phyloP scores from a whole-genome alignment of 2,888 invertebrate species.

The Tridacna crocea region DNA sequence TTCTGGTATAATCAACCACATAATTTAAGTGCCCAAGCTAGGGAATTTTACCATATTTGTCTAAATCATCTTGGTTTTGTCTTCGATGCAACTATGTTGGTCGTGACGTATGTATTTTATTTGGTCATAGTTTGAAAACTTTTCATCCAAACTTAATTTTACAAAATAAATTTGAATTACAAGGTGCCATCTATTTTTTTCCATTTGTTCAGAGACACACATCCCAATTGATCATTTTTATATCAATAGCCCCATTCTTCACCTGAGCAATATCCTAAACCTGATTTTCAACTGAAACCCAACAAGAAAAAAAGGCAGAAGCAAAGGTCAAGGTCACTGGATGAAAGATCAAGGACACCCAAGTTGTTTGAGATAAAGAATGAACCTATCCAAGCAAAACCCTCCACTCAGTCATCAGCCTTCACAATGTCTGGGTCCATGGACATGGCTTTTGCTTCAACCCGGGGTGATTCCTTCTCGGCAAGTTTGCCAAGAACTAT shows the following conservation, averaged over 20 bases:
- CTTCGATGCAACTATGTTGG: too few species aligned
- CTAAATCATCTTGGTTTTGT: too few species aligned
- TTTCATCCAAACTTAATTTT: too few species aligned
- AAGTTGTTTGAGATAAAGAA: slow-evolving; percentile 13
- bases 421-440: slow-evolving; percentile 41
- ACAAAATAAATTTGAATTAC: too few species aligned
- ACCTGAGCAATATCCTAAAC: not conserved
- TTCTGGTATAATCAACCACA: too few species aligned
- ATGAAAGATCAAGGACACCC: not conserved
- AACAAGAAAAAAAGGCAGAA: slow-evolving; percentile 1
- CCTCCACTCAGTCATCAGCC: slow-evolving; percentile 2
- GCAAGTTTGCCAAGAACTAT: slow-evolving; percentile 49
- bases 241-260: not conserved
- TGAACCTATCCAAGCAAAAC: not conserved
- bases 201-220: too few species aligned
- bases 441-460: slow-evolving; percentile 21
- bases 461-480: slow-evolving; percentile 48
- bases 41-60: too few species aligned
- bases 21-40: too few species aligned
- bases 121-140: too few species aligned
- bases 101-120: too few species aligned
- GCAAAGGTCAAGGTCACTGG: slow-evolving; percentile 6
- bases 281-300: not conserved
- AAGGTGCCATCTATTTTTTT: too few species aligned
- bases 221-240: not conserved